Evolutionary conservation across 2,888 invertebrate species (phyloP).

Genomic region (Prosopocoilus inquinatus): DNA sequence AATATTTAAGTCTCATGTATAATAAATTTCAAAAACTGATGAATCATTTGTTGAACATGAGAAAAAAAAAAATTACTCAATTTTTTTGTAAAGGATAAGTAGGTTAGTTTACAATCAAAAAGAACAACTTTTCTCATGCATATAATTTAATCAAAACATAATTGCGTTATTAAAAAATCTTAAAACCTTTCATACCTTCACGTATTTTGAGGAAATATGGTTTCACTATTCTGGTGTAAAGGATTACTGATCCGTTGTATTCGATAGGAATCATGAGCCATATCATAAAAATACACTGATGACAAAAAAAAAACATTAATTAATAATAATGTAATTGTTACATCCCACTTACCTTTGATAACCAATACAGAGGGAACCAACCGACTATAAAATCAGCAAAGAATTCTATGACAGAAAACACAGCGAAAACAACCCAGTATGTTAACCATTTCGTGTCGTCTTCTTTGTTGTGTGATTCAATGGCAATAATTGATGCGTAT

Average conservation of each 20-base stretch:
- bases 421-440: slow-evolving; percentile 97
- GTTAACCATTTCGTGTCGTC: slow-evolving; percentile 98
- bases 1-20: neutral
- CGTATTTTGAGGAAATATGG: slow-evolving; percentile 84
- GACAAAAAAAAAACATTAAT: slow-evolving; percentile 22
- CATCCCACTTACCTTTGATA: slow-evolving; percentile 69
- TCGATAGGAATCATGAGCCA: slow-evolving; percentile 87
- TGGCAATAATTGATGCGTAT: slow-evolving; percentile 83
- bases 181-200: slow-evolving; percentile 21
- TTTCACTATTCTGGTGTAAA: slow-evolving; percentile 76
- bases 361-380: slow-evolving; percentile 95
- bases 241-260: slow-evolving; percentile 76
- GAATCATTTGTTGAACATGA: neutral
- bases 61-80: neutral
- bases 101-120: neutral
- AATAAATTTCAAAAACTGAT: neutral
- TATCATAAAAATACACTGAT: slow-evolving; percentile 79
- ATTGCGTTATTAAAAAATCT: neutral
- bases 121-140: neutral
- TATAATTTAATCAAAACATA: slow-evolving; percentile 4
- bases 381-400: slow-evolving; percentile 86
- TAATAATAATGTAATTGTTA: slow-evolving; percentile 12
- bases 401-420: slow-evolving; percentile 91
- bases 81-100: neutral
- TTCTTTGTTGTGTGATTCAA: slow-evolving; percentile 74